Base-by-base conservation (phyloP, 2,888 invertebrate genomes). In the Volucella inanis region DNA sequence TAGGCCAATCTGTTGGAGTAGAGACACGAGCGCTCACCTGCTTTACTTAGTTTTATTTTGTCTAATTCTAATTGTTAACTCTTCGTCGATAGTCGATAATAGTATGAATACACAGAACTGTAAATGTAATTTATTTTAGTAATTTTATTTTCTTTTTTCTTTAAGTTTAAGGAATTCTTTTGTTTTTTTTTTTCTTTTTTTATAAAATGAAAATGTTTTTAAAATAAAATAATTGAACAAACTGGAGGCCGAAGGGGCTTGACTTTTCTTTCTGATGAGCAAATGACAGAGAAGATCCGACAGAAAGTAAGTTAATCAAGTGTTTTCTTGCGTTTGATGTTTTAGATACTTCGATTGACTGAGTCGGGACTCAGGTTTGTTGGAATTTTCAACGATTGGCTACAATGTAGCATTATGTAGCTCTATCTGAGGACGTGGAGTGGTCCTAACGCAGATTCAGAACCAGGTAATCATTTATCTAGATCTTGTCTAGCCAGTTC, bases 121-220 rank as follows among this genome's bases (percentile, higher is more conserved):
- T 71, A 71, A 67, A 50, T 71, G 71, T 80, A 85, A 85, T 59
- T 80, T 85, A 80, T 85, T 80, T 75, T 70, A 80, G 80, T 55
- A 67, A 14, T 49, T 55, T 64, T 67, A 31, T 31, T 31, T 22
- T 12, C 14, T 2, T 18, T 52, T 11, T 6, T 59, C 45, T 71
- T 71, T 67, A 61, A 70, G 14, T 50, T 82, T 85, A 67, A 76
- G 65, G 14, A 45, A 15, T 64, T 49, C 39, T 45, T 31, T 83
- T 62, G 50, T 62, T 65, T 59, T 70, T 49, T 49, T 65, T 54
- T 59, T 38, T 31, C 2, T 3, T 62, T 74, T 68, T 84, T 61
- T 84, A 65, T 61, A 71, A 70, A 43, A 75, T 55, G 11, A 50
- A 64, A 67, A 39, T 64, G 50, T 77, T 75, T 76, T 79, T 70